Conservation (phyloP, 2,113 vertebrate species). For the Thunnus maccoyii region DNA sequence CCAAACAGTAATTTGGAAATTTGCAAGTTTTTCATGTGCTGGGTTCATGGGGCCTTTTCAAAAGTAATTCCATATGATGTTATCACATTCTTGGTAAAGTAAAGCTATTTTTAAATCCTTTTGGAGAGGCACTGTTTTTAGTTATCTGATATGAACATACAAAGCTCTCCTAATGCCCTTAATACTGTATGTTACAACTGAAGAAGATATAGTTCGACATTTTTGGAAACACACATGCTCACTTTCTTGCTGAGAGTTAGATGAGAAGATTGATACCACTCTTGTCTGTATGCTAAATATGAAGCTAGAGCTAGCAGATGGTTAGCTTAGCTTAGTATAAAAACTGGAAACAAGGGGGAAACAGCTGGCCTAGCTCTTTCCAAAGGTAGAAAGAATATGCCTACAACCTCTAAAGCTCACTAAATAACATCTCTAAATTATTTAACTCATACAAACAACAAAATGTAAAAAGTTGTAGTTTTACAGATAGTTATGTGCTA, state of each 20-base stretch:
- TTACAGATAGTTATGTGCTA: no score
- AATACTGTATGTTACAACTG: not conserved
- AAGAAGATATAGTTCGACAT: not conserved
- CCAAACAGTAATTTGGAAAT: constrained; percentile 48
- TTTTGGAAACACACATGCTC: not conserved
- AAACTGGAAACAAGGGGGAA: not conserved
- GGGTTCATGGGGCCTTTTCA: constrained; percentile 3
- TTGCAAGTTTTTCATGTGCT: constrained; percentile 33
- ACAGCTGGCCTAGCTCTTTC: not conserved
- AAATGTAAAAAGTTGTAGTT: no score
- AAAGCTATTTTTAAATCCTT: not conserved
- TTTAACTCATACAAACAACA: no score
- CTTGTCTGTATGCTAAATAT: no score
- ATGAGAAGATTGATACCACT: no score
- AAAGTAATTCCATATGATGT: constrained; percentile 37
- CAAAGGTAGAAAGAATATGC: no score
- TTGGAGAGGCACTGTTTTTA: not conserved
- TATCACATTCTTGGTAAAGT: not conserved
- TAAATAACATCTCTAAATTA: no score
- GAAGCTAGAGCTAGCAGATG: no score
- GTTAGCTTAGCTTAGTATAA: not conserved
- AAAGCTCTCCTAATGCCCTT: not conserved
- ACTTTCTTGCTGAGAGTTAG: no score
- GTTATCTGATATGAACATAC: not conserved
- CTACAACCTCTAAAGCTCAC: no score